Percentiles rank a stretch among this genome's conserved stretches.
These are phyloP conservation scores for Mnemiopsis leidyi DNA, from an alignment of 37 sponge, comb jelly and placozoan genomes.

Conservation along the genomic window DNA sequence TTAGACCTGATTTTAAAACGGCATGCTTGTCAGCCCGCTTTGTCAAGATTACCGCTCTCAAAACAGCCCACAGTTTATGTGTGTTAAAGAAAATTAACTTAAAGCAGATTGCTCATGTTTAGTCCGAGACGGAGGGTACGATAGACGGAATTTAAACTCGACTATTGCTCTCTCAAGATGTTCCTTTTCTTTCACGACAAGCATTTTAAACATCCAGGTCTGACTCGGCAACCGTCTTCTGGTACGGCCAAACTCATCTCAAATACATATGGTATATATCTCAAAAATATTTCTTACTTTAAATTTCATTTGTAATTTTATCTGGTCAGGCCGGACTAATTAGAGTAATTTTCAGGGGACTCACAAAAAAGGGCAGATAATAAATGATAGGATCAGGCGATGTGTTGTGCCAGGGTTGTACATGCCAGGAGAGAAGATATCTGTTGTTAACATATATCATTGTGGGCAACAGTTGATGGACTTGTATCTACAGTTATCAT, in stretches of 20 bases:
- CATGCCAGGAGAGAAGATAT: too few relatives aligned
- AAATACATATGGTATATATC: neutral
- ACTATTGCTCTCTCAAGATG: too few relatives aligned
- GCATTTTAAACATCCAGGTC: too few relatives aligned
- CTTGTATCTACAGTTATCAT: too few relatives aligned
- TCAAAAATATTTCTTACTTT: neutral
- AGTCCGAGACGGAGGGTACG: neutral
- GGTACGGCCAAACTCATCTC: neutral
- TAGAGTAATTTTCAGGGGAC: neutral
- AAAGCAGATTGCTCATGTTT: neutral
- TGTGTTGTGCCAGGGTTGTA: neutral
- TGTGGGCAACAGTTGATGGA: too few relatives aligned
- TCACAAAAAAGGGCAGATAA: neutral
- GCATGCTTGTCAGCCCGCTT: too few relatives aligned
- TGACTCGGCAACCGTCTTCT: too few relatives aligned
- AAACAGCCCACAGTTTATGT: neutral
- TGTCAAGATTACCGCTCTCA: neutral
- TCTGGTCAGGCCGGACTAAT: neutral
- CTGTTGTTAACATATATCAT: too few relatives aligned
- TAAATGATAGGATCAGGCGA: neutral
- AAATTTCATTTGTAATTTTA: neutral
- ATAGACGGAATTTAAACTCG: too few relatives aligned
- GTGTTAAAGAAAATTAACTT: neutral
- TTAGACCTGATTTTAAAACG: neutral
- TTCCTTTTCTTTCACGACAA: too few relatives aligned